phyloP scores from a whole-genome alignment of 2,113 vertebrate genomes.

The Brienomyrus brachyistius region DNA sequence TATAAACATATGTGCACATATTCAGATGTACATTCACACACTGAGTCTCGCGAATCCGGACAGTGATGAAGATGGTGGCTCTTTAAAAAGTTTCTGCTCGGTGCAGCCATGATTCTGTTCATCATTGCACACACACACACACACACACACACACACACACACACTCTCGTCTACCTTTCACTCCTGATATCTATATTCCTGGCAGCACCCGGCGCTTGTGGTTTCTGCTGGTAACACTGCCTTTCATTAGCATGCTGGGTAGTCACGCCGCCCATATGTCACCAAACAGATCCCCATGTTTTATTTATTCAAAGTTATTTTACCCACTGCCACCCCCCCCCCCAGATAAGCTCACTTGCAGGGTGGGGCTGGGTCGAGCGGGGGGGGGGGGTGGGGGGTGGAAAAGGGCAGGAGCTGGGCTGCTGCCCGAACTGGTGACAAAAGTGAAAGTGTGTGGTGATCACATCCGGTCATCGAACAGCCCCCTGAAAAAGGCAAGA shows the following conservation, averaged over 20 bases:
- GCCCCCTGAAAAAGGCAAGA: not conserved
- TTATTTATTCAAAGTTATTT: constrained; percentile 43
- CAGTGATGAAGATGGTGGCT: not conserved
- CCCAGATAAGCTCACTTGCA: not conserved
- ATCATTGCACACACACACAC: not conserved
- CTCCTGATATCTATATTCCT: constrained; percentile 35
- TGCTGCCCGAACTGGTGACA: not conserved
- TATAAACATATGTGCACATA: not conserved
- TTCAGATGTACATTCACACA: not conserved
- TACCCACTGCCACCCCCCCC: constrained; percentile 16
- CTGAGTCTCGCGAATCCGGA: not conserved
- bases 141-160: not conserved
- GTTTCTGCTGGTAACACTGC: constrained; percentile 8
- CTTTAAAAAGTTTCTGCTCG: not conserved
- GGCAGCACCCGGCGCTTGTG: constrained; percentile 4
- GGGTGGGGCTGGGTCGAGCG: not conserved
- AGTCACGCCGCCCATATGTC: constrained; percentile 40
- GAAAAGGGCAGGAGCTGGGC: not conserved
- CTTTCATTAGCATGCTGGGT: constrained; percentile 40
- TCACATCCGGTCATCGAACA: not conserved
- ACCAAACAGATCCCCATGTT: constrained; percentile 46
- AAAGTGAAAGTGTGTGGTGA: not conserved
- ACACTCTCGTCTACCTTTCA: not conserved
- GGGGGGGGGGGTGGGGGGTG: too few species aligned
- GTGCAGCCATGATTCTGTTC: not conserved